Conservation (phyloP, 2,888 invertebrate genomes). For the Masnerella sp. region DNA sequence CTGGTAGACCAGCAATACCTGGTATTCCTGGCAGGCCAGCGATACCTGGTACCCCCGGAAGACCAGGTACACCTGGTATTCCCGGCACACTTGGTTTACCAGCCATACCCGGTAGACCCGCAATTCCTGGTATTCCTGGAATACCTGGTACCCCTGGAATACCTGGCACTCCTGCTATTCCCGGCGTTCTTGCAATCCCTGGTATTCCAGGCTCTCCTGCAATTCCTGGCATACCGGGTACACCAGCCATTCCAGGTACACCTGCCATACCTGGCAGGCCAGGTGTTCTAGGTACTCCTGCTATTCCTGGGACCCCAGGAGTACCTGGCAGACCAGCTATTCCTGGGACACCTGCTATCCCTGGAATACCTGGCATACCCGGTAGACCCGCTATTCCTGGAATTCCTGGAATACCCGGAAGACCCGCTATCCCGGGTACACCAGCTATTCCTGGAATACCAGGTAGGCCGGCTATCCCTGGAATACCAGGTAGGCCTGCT, state of each 20-base stretch:
- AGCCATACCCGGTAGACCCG: neutral
- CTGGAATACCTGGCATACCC: neutral
- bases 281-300: slow-evolving; percentile 19
- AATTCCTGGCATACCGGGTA: slow-evolving; percentile 13
- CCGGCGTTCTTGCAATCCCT: slow-evolving; percentile 2
- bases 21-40: slow-evolving; percentile 1
- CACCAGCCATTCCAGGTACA: neutral
- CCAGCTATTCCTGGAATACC: slow-evolving; percentile 42
- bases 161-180: slow-evolving; percentile 29
- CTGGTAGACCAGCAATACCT: slow-evolving; percentile 2
- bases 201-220: slow-evolving; percentile 3
- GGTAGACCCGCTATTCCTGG: slow-evolving; percentile 3
- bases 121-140: slow-evolving; percentile 26
- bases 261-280: slow-evolving; percentile 23
- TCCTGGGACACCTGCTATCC: slow-evolving; percentile 2
- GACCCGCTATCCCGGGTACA: slow-evolving; percentile 3
- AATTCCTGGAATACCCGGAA: slow-evolving; percentile 10
- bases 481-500: slow-evolving; percentile 51
- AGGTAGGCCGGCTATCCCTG: slow-evolving; percentile 58
- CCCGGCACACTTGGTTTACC: neutral
- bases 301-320: slow-evolving; percentile 39
- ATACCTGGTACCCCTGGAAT: slow-evolving; percentile 62
- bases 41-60: neutral
- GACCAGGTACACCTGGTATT: neutral
- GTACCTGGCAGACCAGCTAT: slow-evolving; percentile 26